These are phyloP conservation scores for Rhodeus uyekii DNA, from an alignment of 2,797 vertebrate species.

Conservation along the genomic window DNA sequence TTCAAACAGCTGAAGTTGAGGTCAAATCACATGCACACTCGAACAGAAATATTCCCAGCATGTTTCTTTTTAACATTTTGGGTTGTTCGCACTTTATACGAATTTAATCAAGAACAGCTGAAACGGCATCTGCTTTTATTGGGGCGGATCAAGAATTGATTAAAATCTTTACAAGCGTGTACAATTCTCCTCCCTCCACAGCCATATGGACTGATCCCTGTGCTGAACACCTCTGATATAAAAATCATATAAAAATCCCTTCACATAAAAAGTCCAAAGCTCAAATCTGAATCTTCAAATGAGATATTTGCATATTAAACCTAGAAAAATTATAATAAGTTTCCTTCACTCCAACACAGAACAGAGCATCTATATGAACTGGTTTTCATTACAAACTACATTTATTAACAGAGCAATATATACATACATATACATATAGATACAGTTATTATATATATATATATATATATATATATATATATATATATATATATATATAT, in stretches of 20 bases:
- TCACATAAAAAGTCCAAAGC: neutral
- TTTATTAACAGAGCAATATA: no score
- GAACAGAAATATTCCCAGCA: conserved; percentile 19
- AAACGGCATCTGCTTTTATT: conserved; percentile 70
- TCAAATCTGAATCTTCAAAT: neutral
- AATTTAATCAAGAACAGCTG: conserved; percentile 79
- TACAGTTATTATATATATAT: no score
- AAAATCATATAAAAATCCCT: neutral
- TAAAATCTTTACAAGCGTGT: conserved; percentile 72
- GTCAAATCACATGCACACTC: neutral
- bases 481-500: no score
- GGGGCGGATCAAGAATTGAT: conserved; percentile 68
- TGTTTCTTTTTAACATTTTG: conserved; percentile 63
- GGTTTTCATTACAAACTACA: neutral
- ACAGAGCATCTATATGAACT: neutral
- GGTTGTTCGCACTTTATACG: conserved; percentile 64
- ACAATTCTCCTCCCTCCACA: conserved; percentile 34
- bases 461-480: no score
- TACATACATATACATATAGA: no score
- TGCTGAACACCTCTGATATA: conserved; percentile 16
- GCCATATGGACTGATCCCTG: conserved; percentile 33
- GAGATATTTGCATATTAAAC: neutral
- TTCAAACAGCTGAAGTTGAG: neutral
- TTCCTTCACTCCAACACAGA: no score
- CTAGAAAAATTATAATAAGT: no score